phyloP scores from a whole-genome alignment of 2,113 vertebrate species.

The Sardina pilchardus region DNA sequence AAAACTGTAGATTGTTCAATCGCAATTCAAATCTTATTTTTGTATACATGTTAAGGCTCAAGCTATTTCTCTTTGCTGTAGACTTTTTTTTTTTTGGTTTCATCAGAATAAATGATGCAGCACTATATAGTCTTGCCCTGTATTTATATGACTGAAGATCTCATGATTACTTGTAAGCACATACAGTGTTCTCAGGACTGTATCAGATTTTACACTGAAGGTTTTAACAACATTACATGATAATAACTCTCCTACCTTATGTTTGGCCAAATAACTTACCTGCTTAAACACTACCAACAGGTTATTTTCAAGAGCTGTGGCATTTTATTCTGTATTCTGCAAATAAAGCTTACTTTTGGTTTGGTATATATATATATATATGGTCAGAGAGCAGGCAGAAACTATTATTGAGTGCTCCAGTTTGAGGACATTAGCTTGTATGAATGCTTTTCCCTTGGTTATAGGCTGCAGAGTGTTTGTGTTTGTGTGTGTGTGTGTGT shows the following conservation, averaged over 20 bases:
- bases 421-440: not conserved
- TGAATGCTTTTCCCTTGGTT: not conserved
- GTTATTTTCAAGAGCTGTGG: not conserved
- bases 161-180: conserved; percentile 6
- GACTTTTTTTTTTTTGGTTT: not conserved
- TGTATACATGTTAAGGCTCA: not conserved
- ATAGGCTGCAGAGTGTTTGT: not conserved
- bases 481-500: not conserved
- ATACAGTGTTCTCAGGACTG: conserved; percentile 16
- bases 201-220: conserved; percentile 17
- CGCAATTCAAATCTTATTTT: not conserved
- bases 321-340: not conserved
- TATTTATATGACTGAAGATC: conserved; percentile 13
- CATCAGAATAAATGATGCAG: not conserved
- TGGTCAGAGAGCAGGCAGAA: not conserved
- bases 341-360: not conserved
- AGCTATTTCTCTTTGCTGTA: not conserved
- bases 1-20: conserved; percentile 10
- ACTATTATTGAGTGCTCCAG: not conserved
- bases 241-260: not conserved
- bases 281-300: conserved; percentile 11
- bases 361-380: not conserved
- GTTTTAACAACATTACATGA: not conserved
- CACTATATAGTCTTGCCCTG: not conserved
- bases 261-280: conserved; percentile 1